Evolutionary conservation across 2,888 invertebrate genomes (phyloP), one percentile per base, ranked within the genome.

Genomic region (Coleophora deauratella): DNA sequence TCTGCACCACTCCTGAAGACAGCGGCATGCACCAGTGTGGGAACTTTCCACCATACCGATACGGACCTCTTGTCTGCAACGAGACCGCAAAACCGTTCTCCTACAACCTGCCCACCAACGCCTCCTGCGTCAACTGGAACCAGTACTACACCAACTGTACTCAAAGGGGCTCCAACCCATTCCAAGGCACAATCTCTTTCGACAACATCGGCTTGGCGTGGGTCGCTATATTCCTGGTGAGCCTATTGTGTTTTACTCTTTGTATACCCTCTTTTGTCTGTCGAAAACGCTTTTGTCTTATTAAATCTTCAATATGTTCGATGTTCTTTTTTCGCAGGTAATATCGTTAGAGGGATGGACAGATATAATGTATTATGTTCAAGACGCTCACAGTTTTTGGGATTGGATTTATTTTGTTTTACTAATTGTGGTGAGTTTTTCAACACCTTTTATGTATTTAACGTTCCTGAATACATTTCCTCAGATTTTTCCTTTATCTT

Each of bases 311-410:
- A 21, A 21, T 21, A 21, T 21, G 21, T 3, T 21, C 21, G 21
- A 21, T 21, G 21, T 21, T 10, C 27, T 40, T 44, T 38, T 27
- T 40, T 69, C 67, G 40, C 82, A 98, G 98, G 98, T 99, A 36
- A 99, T 99, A 80, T 99, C 98, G 55, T 85, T 99, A 59, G 99
- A 99, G 86, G 99, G 99, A 47, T 99, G 99, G 99, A 98, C 99
- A 34, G 99, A 99, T 72, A 99, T 99, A 54, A 99, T 99, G 99
- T 99, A 99, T 82, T 99, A 98, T 86, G 96, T 99, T 50, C 99
- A 99, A 87, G 99, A 99, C 78, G 98, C 99, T 38, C 99, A 99
- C 84, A 99, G 99, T 51, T 99, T 99, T 81, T 99, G 99, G 99
- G 99, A 99, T 74, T 99, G 99, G 99, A 97, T 99, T 55, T 99